These are phyloP conservation scores for Pinna nobilis DNA, from an alignment of 1,140 invertebrate genomes.

Conservation along the genomic window DNA sequence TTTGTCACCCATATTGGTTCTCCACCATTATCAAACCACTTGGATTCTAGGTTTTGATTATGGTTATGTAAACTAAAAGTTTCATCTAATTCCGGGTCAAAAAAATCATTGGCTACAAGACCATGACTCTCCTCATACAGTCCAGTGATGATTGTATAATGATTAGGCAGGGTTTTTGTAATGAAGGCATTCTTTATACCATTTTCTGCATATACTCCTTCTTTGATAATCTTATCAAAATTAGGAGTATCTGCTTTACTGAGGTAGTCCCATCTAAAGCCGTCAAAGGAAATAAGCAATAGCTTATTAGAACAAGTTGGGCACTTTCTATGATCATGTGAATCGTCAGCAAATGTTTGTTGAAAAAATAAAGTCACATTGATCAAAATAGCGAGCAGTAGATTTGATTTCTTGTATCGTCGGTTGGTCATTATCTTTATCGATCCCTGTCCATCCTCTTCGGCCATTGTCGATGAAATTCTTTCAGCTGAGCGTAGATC, in stretches of 20 bases:
- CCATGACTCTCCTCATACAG: constrained; percentile 85
- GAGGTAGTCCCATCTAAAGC: constrained; percentile 74
- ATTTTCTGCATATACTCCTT: constrained; percentile 63
- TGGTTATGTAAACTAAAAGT: constrained; percentile 74
- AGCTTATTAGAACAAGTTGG: no score
- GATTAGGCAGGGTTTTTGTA: constrained; percentile 88
- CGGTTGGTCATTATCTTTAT: no score
- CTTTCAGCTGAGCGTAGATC: no score
- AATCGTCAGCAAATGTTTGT: no score
- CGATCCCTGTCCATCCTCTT: no score
- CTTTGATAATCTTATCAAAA: constrained; percentile 67
- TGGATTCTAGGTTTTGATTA: constrained; percentile 54
- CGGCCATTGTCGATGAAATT: no score
- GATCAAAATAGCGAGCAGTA: no score
- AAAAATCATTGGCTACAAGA: constrained; percentile 82
- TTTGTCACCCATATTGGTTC: constrained; percentile 71
- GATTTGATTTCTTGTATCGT: no score
- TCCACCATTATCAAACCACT: constrained; percentile 63
- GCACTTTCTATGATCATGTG: no score
- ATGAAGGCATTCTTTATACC: constrained; percentile 79
- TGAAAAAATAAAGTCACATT: no score
- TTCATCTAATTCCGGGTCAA: constrained; percentile 77
- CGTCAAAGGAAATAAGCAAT: constrained; percentile 75
- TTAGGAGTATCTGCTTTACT: constrained; percentile 59
- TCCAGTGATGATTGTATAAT: constrained; percentile 86